Percentiles rank a stretch among this genome's conserved stretches.
Evolutionary conservation across 2,797 vertebrate genomes (phyloP).

Genomic region (Fistularia tabacaria): DNA sequence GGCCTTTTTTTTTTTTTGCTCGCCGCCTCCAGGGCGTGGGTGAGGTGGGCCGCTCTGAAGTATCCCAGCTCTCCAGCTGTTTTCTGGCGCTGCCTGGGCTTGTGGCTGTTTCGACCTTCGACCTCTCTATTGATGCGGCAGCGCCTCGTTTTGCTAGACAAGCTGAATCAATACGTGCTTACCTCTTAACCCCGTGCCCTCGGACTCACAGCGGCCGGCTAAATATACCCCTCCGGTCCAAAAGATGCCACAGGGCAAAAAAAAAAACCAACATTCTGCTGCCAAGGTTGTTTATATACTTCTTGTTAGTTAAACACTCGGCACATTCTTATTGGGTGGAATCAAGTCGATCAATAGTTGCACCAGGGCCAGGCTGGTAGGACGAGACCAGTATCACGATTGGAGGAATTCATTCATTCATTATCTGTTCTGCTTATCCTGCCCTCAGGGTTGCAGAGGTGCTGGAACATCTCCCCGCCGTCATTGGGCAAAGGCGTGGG

Average conservation of each 20-base stretch:
- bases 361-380: too few relatives aligned
- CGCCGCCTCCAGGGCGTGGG: constrained; percentile 28
- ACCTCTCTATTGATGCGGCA: constrained; percentile 33
- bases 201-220: constrained; percentile 29
- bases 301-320: too few relatives aligned
- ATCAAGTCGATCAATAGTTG: too few relatives aligned
- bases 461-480: too few relatives aligned
- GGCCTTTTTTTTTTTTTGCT: constrained; percentile 8
- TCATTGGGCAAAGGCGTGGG: too few relatives aligned
- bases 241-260: constrained; percentile 5
- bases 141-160: constrained; percentile 56
- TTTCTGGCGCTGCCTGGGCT: constrained; percentile 51
- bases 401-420: too few relatives aligned
- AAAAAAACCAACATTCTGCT: background rate
- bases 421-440: too few relatives aligned
- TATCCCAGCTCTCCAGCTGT: constrained; percentile 59
- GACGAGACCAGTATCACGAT: too few relatives aligned
- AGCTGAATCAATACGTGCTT: constrained; percentile 53
- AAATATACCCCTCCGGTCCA: constrained; percentile 42
- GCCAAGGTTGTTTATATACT: background rate
- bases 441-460: too few relatives aligned
- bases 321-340: too few relatives aligned
- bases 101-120: constrained; percentile 65
- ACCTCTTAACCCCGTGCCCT: constrained; percentile 19
- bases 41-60: constrained; percentile 50